Conservation (phyloP, 2,113 vertebrate genomes). For the Rattus norvegicus region DNA sequence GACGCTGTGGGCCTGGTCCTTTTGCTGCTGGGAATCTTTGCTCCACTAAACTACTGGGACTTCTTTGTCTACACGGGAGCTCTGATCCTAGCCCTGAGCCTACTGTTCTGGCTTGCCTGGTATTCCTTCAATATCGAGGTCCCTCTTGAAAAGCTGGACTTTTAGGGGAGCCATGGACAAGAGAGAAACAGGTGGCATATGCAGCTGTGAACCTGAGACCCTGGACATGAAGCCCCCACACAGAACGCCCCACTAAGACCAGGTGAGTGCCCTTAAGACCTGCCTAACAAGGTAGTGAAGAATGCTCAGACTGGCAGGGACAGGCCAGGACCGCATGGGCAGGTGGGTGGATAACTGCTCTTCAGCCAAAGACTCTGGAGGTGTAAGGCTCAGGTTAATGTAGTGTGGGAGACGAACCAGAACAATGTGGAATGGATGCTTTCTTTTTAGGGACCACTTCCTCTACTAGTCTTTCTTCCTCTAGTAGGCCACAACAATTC, state of each 20-base stretch:
- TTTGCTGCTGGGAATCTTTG: conserved; percentile 90
- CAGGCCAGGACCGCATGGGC: neutral
- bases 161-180: fast-evolving
- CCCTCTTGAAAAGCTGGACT: conserved; percentile 84
- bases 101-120: conserved; percentile 93
- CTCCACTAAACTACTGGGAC: conserved; percentile 89
- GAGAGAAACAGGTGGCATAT: fast-evolving
- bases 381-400: too few relatives aligned
- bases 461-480: neutral
- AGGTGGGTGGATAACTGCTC: neutral
- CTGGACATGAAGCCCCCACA: neutral
- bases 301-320: neutral
- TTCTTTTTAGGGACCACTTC: neutral
- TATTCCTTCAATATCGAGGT: conserved; percentile 90
- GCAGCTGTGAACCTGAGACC: neutral
- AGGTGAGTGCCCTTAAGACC: conserved; percentile 60
- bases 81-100: conserved; percentile 90
- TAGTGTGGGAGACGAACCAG: neutral
- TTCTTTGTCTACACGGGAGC: conserved; percentile 91
- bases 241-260: neutral
- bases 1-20: conserved; percentile 87
- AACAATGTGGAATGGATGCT: neutral
- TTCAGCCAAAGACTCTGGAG: fast-evolving
- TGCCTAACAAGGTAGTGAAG: neutral
- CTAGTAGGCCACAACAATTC: fast-evolving